Percentiles rank a stretch among this genome's conserved stretches.
Conservation (phyloP, 1,140 invertebrate genomes). For the Conopomorpha cramerella region DNA sequence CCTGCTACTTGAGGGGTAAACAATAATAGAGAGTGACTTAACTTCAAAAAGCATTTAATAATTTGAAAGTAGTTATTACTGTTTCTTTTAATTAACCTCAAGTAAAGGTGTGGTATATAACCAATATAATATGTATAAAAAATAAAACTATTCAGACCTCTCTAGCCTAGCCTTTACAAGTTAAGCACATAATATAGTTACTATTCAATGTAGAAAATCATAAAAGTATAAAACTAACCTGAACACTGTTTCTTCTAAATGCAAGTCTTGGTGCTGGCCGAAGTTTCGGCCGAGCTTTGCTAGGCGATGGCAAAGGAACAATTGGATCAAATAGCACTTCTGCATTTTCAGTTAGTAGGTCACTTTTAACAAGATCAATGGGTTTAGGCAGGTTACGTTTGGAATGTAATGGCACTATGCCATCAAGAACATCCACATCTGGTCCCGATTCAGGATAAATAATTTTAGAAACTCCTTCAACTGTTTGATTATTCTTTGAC, state of each 20-base stretch:
- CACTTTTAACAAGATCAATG: slow-evolving; percentile 38
- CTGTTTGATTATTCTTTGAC: not conserved
- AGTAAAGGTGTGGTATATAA: too few species aligned
- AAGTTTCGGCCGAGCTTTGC: slow-evolving; percentile 47
- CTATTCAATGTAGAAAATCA: too few species aligned
- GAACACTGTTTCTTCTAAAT: slow-evolving; percentile 47
- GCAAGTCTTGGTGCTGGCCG: slow-evolving; percentile 48
- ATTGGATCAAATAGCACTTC: slow-evolving; percentile 55
- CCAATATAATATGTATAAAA: too few species aligned
- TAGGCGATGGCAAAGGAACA: slow-evolving; percentile 47
- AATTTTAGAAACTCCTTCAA: not conserved
- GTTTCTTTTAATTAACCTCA: too few species aligned
- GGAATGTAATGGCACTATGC: slow-evolving; percentile 35
- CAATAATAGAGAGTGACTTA: too few species aligned
- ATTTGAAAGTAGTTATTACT: too few species aligned
- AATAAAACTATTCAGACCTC: too few species aligned
- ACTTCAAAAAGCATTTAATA: too few species aligned
- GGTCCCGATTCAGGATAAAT: not conserved
- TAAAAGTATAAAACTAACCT: slow-evolving; percentile 18
- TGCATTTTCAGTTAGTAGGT: slow-evolving; percentile 49
- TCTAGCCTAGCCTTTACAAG: too few species aligned
- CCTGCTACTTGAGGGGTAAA: too few species aligned
- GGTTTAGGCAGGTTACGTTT: slow-evolving; percentile 23
- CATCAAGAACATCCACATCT: slow-evolving; percentile 44
- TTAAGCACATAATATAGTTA: too few species aligned